These are phyloP conservation scores for Antheraea assamensis DNA, from an alignment of 2,888 invertebrate genomes.

Conservation along the genomic window DNA sequence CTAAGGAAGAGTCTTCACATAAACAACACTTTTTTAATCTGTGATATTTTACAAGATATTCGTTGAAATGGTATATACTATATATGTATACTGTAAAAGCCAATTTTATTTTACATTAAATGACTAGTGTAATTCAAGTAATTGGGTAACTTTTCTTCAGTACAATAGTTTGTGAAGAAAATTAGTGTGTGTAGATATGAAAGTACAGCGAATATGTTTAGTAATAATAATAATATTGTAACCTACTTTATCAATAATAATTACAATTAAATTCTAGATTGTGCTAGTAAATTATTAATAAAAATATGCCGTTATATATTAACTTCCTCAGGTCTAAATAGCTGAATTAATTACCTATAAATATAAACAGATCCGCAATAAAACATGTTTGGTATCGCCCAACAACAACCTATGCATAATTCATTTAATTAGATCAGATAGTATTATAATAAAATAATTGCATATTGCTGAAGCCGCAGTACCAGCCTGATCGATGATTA, in stretches of 20 bases:
- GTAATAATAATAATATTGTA: no score
- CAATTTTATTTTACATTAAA: no score
- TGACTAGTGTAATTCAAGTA: no score
- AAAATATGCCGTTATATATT: neutral
- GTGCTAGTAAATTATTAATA: neutral
- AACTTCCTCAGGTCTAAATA: conserved; percentile 5
- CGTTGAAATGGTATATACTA: no score
- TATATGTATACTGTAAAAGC: no score
- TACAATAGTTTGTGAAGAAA: no score
- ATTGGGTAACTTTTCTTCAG: no score
- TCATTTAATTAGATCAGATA: conserved; percentile 15
- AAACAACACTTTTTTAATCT: no score
- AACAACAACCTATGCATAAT: conserved; percentile 12
- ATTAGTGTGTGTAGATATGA: no score
- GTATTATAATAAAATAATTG: conserved; percentile 10
- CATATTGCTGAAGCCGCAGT: conserved; percentile 1
- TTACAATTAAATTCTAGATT: neutral
- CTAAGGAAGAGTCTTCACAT: no score
- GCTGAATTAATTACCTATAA: conserved; percentile 13
- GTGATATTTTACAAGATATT: no score
- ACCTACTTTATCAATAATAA: neutral
- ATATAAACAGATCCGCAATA: conserved; percentile 13
- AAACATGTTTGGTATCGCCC: conserved; percentile 11
- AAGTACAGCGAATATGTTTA: no score
- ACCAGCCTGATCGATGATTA: neutral